Evolutionary conservation across 1,140 invertebrate species (phyloP).

Genomic region (Rhagoletis zephyria): DNA sequence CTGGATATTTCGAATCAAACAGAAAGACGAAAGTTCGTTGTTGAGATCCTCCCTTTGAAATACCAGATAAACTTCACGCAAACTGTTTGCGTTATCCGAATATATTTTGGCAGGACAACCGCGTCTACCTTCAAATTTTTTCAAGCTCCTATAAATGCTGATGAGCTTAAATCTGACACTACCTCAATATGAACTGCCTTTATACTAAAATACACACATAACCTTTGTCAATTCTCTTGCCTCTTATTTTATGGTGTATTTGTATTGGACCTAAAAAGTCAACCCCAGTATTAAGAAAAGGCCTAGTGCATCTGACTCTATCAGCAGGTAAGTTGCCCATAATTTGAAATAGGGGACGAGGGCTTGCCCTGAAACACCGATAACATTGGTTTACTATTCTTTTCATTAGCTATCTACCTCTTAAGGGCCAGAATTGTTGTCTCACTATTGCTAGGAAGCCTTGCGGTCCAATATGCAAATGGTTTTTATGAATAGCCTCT

Average conservation of each 20-base stretch:
- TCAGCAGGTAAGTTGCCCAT: constrained; percentile 24
- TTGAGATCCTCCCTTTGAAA: too few relatives aligned
- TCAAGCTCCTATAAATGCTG: constrained; percentile 30
- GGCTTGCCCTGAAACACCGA: constrained; percentile 4
- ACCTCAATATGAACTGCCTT: constrained; percentile 65
- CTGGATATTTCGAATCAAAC: too few relatives aligned
- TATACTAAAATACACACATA: constrained; percentile 48
- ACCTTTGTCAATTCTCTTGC: constrained; percentile 1
- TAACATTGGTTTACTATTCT: neutral
- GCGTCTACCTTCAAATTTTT: constrained; percentile 4
- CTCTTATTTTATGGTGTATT: constrained; percentile 42
- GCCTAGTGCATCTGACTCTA: constrained; percentile 52
- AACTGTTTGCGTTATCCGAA: constrained; percentile 10
- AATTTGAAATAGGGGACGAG: neutral
- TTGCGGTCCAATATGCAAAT: neutral
- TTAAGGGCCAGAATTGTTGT: constrained; percentile 30
- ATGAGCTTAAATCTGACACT: constrained; percentile 38
- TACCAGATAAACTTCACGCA: neutral
- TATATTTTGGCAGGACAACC: constrained; percentile 13
- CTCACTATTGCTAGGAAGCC: constrained; percentile 25
- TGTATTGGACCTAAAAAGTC: constrained; percentile 52
- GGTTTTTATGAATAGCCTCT: neutral
- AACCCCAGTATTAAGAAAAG: constrained; percentile 34
- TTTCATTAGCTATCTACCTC: neutral
- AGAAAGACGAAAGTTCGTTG: too few relatives aligned